A percentile compares a stretch with the other conserved stretches of the same genome.
Conservation (phyloP, 2,888 invertebrate genomes). For the Clanis bilineata region DNA sequence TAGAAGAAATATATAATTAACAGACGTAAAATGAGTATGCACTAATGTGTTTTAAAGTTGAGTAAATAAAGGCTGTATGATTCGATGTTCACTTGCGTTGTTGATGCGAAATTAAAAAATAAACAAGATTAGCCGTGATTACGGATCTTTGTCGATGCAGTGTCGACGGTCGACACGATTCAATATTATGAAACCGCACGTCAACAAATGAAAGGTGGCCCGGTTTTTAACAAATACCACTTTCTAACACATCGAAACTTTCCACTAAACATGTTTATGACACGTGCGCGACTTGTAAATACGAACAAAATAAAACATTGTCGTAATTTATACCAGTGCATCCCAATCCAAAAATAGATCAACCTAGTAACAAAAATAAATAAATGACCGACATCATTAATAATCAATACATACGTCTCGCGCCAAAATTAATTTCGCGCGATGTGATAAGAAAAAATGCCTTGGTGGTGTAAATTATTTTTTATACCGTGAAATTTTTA, state of each 20-base stretch:
- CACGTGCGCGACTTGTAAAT: slow-evolving; percentile 27
- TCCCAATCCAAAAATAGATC: slow-evolving; percentile 63
- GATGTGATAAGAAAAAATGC: slow-evolving; percentile 31
- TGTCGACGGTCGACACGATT: slow-evolving; percentile 34
- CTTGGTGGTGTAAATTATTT: background rate
- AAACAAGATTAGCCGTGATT: background rate
- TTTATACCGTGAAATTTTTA: background rate
- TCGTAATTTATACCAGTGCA: slow-evolving; percentile 47
- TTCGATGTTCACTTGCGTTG: background rate
- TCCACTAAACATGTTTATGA: slow-evolving; percentile 33
- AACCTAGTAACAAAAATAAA: slow-evolving; percentile 64
- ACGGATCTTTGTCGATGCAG: background rate
- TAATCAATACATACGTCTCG: slow-evolving; percentile 33
- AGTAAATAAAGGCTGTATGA: background rate
- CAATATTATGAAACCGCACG: slow-evolving; percentile 53
- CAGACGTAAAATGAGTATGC: background rate
- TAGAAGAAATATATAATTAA: slow-evolving; percentile 18
- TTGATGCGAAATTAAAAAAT: slow-evolving; percentile 11
- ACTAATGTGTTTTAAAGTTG: no score
- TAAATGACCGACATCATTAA: slow-evolving; percentile 42
- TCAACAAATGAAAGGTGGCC: slow-evolving; percentile 59
- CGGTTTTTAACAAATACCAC: slow-evolving; percentile 42
- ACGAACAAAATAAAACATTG: slow-evolving; percentile 35
- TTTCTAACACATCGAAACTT: slow-evolving; percentile 39
- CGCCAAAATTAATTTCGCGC: slow-evolving; percentile 25